Conservation (phyloP, 2,888 invertebrate genomes). For the Enchytraeus crypticus region DNA sequence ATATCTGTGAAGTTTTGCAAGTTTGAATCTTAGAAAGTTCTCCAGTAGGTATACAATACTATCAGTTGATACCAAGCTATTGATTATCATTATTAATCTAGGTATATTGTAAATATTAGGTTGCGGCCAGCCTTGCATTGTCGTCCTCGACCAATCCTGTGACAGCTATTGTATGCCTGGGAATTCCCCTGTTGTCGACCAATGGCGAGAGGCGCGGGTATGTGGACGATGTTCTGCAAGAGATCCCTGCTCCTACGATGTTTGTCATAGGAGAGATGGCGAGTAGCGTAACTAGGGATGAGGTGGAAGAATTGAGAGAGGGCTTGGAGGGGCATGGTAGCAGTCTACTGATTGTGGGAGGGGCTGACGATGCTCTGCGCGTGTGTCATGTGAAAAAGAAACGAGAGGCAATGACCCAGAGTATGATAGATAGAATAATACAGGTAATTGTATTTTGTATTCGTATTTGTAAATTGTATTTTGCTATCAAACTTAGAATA, state of each 20-base stretch:
- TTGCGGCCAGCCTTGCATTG: too few relatives aligned
- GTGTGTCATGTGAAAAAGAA: slow-evolving; percentile 63
- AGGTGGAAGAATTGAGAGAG: slow-evolving; percentile 62
- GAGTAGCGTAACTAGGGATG: slow-evolving; percentile 57
- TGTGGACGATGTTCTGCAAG: slow-evolving; percentile 66
- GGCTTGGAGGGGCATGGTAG: slow-evolving; percentile 67
- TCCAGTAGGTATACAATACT: too few relatives aligned
- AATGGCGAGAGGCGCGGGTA: slow-evolving; percentile 67
- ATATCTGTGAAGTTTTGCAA: too few relatives aligned
- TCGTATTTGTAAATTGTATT: too few relatives aligned
- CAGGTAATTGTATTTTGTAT: slow-evolving; percentile 49
- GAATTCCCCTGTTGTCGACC: slow-evolving; percentile 66
- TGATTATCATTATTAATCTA: too few relatives aligned
- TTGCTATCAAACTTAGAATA: not conserved
- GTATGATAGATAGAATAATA: slow-evolving; percentile 69
- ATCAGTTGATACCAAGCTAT: too few relatives aligned
- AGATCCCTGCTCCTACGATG: slow-evolving; percentile 64
- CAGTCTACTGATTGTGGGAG: slow-evolving; percentile 67
- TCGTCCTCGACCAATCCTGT: slow-evolving; percentile 64
- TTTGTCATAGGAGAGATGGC: slow-evolving; percentile 73
- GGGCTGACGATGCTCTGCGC: slow-evolving; percentile 66
- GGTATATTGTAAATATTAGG: too few relatives aligned
- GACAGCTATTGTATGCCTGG: slow-evolving; percentile 66
- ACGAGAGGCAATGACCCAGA: slow-evolving; percentile 68
- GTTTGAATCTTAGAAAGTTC: too few relatives aligned